phyloP scores from a whole-genome alignment of 2,113 vertebrate genomes.

The Catharus fuscescens region DNA sequence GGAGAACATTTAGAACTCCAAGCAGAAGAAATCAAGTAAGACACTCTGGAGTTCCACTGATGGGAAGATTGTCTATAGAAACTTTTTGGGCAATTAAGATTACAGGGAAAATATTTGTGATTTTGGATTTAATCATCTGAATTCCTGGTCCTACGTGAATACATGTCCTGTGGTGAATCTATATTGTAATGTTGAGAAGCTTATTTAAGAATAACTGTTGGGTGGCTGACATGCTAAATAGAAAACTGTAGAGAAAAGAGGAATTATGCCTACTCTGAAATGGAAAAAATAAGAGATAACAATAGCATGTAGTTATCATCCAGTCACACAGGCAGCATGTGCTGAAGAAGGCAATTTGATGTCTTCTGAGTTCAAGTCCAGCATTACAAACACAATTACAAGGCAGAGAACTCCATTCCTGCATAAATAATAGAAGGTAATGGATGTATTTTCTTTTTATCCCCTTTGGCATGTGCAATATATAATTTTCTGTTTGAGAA shows the following conservation, averaged over 20 bases:
- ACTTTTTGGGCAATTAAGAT: background rate
- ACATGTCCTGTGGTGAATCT: background rate
- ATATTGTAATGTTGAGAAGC: background rate
- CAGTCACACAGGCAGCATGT: background rate
- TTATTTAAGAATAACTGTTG: background rate
- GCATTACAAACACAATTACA: background rate
- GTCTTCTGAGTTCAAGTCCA: background rate
- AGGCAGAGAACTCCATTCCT: background rate
- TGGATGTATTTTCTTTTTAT: background rate
- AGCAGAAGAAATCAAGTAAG: background rate
- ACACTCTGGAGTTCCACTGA: background rate
- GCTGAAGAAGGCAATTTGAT: background rate
- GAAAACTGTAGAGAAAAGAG: background rate
- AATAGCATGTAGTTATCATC: background rate
- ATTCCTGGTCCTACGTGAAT: background rate
- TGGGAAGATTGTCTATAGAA: background rate
- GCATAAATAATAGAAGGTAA: background rate
- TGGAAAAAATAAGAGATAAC: background rate
- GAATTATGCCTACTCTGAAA: background rate
- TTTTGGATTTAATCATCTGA: background rate
- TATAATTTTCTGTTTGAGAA: background rate
- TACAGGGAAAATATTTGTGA: background rate
- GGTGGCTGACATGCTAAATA: background rate
- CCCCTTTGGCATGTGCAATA: background rate
- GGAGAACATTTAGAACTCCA: background rate